These are phyloP conservation scores for Coenonympha glycerion DNA, from an alignment of 2,888 invertebrate genomes.

Conservation along the genomic window DNA sequence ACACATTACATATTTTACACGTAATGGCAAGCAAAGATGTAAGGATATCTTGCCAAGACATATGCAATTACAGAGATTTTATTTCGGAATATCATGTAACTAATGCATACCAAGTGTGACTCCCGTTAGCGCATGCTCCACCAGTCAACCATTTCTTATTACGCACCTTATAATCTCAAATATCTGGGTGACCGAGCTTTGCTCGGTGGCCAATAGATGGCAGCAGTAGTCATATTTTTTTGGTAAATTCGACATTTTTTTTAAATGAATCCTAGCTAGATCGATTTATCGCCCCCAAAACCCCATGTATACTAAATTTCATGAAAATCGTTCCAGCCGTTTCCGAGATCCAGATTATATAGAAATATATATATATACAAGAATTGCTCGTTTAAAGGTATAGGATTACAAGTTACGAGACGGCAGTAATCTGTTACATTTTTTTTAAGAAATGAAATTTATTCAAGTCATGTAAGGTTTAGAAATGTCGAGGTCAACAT, in stretches of 20 bases:
- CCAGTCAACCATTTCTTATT: conserved; percentile 57
- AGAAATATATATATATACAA: too few relatives aligned
- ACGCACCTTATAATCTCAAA: conserved; percentile 33
- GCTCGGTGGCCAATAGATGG: too few relatives aligned
- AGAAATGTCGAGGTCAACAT: conserved; percentile 1
- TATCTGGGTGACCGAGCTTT: too few relatives aligned
- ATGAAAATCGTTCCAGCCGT: too few relatives aligned
- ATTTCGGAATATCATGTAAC: conserved; percentile 60
- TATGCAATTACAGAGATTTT: conserved; percentile 27
- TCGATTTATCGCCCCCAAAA: too few relatives aligned
- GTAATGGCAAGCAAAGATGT: conserved; percentile 10
- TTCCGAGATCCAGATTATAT: too few relatives aligned
- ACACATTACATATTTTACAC: too few relatives aligned
- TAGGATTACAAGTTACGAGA: background rate
- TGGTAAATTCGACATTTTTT: too few relatives aligned
- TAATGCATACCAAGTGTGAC: conserved; percentile 58
- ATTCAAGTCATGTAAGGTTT: background rate
- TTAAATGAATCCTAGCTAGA: too few relatives aligned
- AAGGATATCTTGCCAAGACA: conserved; percentile 21
- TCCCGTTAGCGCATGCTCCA: conserved; percentile 65
- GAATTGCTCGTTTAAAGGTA: too few relatives aligned
- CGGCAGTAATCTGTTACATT: background rate
- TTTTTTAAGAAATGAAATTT: background rate
- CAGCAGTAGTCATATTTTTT: too few relatives aligned
- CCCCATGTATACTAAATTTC: too few relatives aligned